These are phyloP conservation scores for Orussus abietinus DNA, from an alignment of 1,140 invertebrate genomes.

Conservation along the genomic window DNA sequence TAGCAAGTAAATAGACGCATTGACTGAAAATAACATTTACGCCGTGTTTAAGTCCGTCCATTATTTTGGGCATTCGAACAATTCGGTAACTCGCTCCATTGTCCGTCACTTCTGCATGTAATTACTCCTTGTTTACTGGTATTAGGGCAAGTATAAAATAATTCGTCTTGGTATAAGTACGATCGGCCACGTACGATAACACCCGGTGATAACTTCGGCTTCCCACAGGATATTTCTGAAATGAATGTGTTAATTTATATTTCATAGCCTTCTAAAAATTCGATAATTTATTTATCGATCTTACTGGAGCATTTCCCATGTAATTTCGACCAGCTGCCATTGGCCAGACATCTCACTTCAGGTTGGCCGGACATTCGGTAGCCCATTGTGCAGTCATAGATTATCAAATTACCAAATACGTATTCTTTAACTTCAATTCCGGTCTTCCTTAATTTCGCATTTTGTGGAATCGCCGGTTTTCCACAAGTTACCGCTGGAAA, in stretches of 20 bases:
- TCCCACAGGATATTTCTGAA: conserved; percentile 49
- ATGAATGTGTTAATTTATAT: conserved; percentile 7
- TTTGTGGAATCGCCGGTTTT: conserved; percentile 29
- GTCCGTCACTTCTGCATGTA: conserved; percentile 33
- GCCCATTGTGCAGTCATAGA: conserved; percentile 51
- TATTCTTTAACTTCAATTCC: conserved; percentile 28
- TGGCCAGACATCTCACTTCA: conserved; percentile 49
- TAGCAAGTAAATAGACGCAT: too few relatives aligned
- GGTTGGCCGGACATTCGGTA: conserved; percentile 53
- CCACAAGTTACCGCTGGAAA: conserved; percentile 40
- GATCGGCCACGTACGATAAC: conserved; percentile 48
- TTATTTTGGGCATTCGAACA: too few relatives aligned
- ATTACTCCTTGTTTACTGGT: conserved; percentile 33
- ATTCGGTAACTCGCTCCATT: conserved; percentile 29
- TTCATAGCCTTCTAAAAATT: conserved; percentile 8
- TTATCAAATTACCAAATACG: conserved; percentile 46
- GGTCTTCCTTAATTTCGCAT: conserved; percentile 21
- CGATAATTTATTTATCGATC: conserved; percentile 14
- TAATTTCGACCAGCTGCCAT: conserved; percentile 56
- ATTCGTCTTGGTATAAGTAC: conserved; percentile 50
- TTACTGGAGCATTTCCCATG: conserved; percentile 56
- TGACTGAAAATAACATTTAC: too few relatives aligned
- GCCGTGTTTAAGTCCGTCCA: too few relatives aligned
- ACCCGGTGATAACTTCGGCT: conserved; percentile 31
- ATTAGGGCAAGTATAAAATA: conserved; percentile 49